phyloP scores from a whole-genome alignment of 2,888 invertebrate species.

The Erebia ligea region DNA sequence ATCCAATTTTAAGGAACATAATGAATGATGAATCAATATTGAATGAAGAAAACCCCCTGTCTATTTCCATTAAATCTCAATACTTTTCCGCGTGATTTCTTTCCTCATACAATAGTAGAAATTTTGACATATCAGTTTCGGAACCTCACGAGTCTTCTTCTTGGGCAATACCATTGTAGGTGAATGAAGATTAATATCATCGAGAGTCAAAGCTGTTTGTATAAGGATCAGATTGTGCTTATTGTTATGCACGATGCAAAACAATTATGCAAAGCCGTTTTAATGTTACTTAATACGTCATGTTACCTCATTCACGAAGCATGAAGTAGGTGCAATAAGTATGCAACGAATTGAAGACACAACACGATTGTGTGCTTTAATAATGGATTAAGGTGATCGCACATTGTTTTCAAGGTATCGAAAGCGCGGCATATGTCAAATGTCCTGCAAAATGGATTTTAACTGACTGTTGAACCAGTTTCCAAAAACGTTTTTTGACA shows the following conservation, averaged over 20 bases:
- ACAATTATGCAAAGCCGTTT: conserved; percentile 20
- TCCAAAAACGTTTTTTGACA: no score
- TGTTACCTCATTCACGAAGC: conserved; percentile 11
- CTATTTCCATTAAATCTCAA: no score
- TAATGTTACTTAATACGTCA: conserved; percentile 15
- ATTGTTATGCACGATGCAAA: conserved; percentile 22
- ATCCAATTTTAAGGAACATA: no score
- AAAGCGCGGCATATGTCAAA: no score
- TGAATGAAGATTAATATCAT: conserved; percentile 22
- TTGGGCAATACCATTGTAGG: conserved; percentile 16
- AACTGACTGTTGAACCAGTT: no score
- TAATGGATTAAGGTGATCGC: background rate
- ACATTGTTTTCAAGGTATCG: background rate
- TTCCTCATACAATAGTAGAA: conserved; percentile 9
- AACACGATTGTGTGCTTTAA: conserved; percentile 8
- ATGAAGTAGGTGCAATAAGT: background rate
- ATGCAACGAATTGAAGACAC: background rate
- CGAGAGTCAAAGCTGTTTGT: conserved; percentile 24
- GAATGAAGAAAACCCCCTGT: no score
- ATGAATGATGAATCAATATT: no score
- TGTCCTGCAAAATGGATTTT: no score
- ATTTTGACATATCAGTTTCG: conserved; percentile 28
- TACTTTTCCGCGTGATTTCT: conserved; percentile 16
- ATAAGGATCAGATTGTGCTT: conserved; percentile 21
- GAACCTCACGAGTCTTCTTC: conserved; percentile 21